Base-by-base conservation (phyloP, 2,888 invertebrate species). In the Stenurella melanura region DNA sequence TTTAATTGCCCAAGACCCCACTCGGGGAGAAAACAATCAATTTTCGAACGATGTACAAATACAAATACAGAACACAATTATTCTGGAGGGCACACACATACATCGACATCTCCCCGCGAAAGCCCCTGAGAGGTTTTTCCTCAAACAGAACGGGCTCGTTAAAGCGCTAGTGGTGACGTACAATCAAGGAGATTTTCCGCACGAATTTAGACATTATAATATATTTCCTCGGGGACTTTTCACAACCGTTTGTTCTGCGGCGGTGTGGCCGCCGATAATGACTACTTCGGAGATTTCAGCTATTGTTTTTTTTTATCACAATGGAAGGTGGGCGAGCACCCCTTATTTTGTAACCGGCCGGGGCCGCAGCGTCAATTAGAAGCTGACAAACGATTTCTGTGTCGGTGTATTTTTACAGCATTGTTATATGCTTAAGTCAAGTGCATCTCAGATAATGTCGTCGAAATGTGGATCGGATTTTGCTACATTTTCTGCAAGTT, bases 181-280 rank as follows among this genome's bases (percentile, higher is more conserved):
- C 85, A 88, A 87, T 88, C 85, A 86, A 9, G 88, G 85, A 87
- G 88, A 88, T 88, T 88, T 88, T 87, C 87, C 86, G 86, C 87
- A 86, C 87, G 87, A 87, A 87, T 87, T 87, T 86, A 81, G 83
- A 84, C 87, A 86, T 87, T 88, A 86, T 87, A 81, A 82, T 83
- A 80, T 83, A 86, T 86, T 86, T 87, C 88, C 87, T 87, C 66
- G 56, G 88, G 87, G 88, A 86, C 80, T 72, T 81, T 80, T 58
- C 57, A 61, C 60, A n/a, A 61, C 50, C 57, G 12, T 57, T 73
- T 66, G 57, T 74, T 69, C 56, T 21, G n/a, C 26, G 10, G 26
- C 26, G 30, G 21, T 61, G 61, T 30, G 61, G 26, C 34, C 61
- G 61, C n/a, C 30, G 64, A 18, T 42, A 42, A 64, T 64, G 19